Percentiles rank a stretch among this genome's conserved stretches.
Conservation (phyloP, 2,888 invertebrate species). For the Caenorhabditis virilis region DNA sequence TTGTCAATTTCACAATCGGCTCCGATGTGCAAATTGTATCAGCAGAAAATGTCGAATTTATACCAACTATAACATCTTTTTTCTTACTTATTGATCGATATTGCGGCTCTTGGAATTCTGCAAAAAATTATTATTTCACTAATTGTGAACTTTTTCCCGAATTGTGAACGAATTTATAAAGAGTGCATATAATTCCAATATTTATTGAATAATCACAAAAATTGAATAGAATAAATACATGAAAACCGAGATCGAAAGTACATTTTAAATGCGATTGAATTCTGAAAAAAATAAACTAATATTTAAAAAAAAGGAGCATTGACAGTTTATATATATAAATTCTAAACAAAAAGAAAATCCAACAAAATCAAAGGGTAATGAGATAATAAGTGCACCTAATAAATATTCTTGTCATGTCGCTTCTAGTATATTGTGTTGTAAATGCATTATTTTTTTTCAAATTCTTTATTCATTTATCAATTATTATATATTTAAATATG, state of each 20-base stretch:
- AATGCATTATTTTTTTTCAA: slow-evolving; percentile 10
- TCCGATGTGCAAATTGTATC: slow-evolving; percentile 43
- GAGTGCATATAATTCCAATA: neutral
- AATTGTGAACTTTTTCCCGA: too few relatives aligned
- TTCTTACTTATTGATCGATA: slow-evolving; percentile 34
- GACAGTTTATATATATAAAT: neutral
- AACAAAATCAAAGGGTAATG: slow-evolving; percentile 17
- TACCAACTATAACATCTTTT: slow-evolving; percentile 43
- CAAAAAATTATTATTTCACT: slow-evolving; percentile 5
- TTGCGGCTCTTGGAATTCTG: slow-evolving; percentile 33
- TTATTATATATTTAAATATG: too few relatives aligned
- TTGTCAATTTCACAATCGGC: slow-evolving; percentile 26
- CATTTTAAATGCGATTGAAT: slow-evolving; percentile 13
- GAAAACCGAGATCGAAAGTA: slow-evolving; percentile 33
- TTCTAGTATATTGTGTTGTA: slow-evolving; percentile 37
- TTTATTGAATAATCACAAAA: slow-evolving; percentile 15
- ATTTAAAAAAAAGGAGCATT: slow-evolving; percentile 1
- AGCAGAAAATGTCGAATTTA: slow-evolving; percentile 50
- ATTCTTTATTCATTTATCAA: slow-evolving; percentile 21
- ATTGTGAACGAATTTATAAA: too few relatives aligned
- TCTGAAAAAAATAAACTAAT: neutral
- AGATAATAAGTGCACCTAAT: slow-evolving; percentile 9
- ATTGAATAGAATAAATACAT: slow-evolving; percentile 23
- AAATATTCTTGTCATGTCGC: slow-evolving; percentile 30
- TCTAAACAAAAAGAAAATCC: slow-evolving; percentile 7